Base-by-base conservation (phyloP, 2,797 vertebrate species). In the Alcedo atthis region DNA sequence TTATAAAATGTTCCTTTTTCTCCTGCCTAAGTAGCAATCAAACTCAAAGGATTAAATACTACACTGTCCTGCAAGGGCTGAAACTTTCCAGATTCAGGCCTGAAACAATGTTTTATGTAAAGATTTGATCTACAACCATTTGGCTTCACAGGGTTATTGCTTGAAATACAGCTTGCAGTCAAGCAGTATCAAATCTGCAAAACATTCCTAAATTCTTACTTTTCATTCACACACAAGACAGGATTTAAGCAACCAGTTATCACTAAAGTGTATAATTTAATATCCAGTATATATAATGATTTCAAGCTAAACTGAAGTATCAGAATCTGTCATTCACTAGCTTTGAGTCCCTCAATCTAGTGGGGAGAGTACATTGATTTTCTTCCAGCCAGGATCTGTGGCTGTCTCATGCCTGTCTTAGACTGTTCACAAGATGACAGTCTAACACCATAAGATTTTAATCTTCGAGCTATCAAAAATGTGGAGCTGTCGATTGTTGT, bases 371-470 rank as follows among this genome's bases (percentile, higher is more conserved):
- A 53, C 68, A 80, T 18, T 84, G 80, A 88, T 73, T 91, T 76
- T 2, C n/a, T 93, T 90, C 67, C 70, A 95, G 26, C 28, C 43
- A 33, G n/a, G 35, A 40, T 48, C 76, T 87, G 78, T 53, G 78
- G 71, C 42, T 88, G 68, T 75, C 78, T 92, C 81, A 80, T 0
- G 33, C 68, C 76, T 90, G 68, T 85, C 78, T 68, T 66, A 64
- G 61, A 54, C 28, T 53, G 62, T 78, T 96, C 94, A 89, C 88
- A 86, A 90, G 93, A 92, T 90, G 75, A 96, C 91, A 92, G 81
- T 68, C 78, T 89, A 90, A 81, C 58, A 88, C 83, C 58, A 42
- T 54, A 71, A 92, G 81, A 91, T 85, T 90, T 87, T 82, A 88
- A 90, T 85, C 78, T 85, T 35, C 37, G 13, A 74, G 25, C 46